Evolutionary conservation across 2,113 vertebrate species (phyloP).

Genomic region (Morone saxatilis): DNA sequence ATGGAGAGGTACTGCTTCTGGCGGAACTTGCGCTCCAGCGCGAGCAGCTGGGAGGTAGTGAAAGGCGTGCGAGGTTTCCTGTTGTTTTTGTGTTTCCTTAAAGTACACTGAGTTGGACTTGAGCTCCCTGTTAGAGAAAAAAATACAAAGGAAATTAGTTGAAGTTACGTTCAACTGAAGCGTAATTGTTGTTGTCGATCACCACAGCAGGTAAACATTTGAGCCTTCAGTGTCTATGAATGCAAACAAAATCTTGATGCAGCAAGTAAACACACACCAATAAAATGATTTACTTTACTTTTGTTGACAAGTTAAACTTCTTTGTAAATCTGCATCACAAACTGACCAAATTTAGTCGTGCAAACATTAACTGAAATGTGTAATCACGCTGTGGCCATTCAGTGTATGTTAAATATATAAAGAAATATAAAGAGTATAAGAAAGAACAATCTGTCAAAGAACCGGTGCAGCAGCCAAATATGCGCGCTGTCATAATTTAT

Average conservation of each 20-base stretch:
- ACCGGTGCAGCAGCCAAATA: not conserved
- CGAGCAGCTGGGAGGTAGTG: conserved; percentile 89
- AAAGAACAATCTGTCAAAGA: not conserved
- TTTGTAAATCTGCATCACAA: not conserved
- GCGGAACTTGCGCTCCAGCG: conserved; percentile 89
- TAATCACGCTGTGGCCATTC: not conserved
- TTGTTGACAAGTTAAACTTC: not conserved
- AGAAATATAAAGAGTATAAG: not conserved
- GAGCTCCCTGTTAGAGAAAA: conserved; percentile 68
- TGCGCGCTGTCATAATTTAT: too few relatives aligned
- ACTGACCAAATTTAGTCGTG: not conserved
- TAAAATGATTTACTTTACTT: not conserved
- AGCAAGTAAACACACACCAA: not conserved
- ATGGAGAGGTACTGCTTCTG: conserved; percentile 90
- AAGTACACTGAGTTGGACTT: conserved; percentile 75
- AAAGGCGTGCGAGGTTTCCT: conserved; percentile 90
- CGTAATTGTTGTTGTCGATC: not conserved
- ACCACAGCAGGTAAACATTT: not conserved
- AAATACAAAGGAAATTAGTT: not conserved
- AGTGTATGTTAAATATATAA: not conserved
- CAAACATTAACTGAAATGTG: not conserved
- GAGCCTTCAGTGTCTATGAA: not conserved
- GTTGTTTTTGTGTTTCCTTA: conserved; percentile 91
- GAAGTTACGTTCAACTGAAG: conserved; percentile 2
- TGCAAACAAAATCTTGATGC: not conserved